Base-by-base conservation (phyloP, 2,888 invertebrate species). In the Eilema griseolum region DNA sequence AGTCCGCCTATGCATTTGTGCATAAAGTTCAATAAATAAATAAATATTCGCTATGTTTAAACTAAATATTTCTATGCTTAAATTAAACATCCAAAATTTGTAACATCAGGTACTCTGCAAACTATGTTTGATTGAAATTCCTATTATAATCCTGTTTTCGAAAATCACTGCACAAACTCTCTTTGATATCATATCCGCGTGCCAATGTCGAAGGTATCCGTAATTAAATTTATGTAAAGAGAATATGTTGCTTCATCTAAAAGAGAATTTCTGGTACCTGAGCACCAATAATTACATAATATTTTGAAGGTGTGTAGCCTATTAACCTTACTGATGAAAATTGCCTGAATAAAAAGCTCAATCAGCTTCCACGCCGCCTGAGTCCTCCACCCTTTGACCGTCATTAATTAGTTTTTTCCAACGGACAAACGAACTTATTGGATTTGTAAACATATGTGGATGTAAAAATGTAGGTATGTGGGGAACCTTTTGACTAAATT, bases 361-460 rank as follows among this genome's bases (percentile, higher is more conserved):
- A 90, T 91, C 89, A 90, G 88, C 75, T 86, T 86, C 82, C 77
- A 75, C 78, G 83, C 81, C 81, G 70, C 71, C 72, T 78, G 82
- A 83, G 84, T 69, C 72, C 68, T 61, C 68, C 81, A 85, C 81
- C 85, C 90, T 92, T 92, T 92, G 90, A 91, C 78, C 76, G 78
- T 77, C 86, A 87, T 89, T 92, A 92, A 92, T 93, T 92, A 89
- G 86, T 84, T 89, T 91, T 89, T 91, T 89, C 12, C 88, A 86
- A 60, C 77, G 10, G 33, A 61, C 28, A 14, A 28, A 61, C 31
- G 20, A 31, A 5, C 20, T 61, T 61, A 20, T 14, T 61, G 28
- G 28, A 8, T 28, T 61, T 61, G 8, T 31, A 31, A 61, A 16
- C 4, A 16, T 16, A 16, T 16, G 4, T 37, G 16, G 41, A 41